Evolutionary conservation across 2,113 vertebrate species (phyloP).

Genomic region (Hymenochirus boettgeri): DNA sequence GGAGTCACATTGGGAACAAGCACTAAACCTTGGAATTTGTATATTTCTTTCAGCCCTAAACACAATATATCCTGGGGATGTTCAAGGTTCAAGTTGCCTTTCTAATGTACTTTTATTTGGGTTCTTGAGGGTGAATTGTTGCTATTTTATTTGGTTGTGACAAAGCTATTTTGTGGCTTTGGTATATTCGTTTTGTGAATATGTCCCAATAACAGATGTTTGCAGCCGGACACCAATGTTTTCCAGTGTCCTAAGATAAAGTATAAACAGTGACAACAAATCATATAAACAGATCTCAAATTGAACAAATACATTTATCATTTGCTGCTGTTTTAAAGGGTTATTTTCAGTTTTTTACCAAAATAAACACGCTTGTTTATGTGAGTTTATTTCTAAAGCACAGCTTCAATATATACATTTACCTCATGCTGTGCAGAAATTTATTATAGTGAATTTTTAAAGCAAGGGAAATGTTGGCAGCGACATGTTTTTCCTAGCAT

Average conservation of each 20-base stretch:
- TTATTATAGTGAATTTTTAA: conserved; percentile 14
- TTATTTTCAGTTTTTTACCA: conserved; percentile 10
- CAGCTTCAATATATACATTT: conserved; percentile 11
- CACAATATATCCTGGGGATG: no score
- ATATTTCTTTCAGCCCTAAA: no score
- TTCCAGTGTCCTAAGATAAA: conserved; percentile 15
- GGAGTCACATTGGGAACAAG: no score
- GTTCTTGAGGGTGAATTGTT: no score
- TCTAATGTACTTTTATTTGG: no score
- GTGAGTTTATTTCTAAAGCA: background rate
- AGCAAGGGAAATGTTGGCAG: background rate
- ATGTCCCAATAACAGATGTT: conserved; percentile 25
- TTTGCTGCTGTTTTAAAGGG: conserved; percentile 7
- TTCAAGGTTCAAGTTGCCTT: no score
- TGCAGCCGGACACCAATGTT: conserved; percentile 8
- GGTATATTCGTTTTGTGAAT: conserved; percentile 15
- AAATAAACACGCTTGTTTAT: conserved; percentile 27
- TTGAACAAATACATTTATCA: conserved; percentile 33
- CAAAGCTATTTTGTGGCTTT: conserved; percentile 7
- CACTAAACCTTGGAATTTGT: no score
- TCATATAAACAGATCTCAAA: conserved; percentile 27
- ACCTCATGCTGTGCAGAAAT: background rate
- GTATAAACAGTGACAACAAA: conserved; percentile 27
- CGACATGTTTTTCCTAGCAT: background rate
- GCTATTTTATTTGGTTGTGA: no score